phyloP scores from a whole-genome alignment of 2,797 vertebrate species.

The Silurus lanzhouensis region DNA sequence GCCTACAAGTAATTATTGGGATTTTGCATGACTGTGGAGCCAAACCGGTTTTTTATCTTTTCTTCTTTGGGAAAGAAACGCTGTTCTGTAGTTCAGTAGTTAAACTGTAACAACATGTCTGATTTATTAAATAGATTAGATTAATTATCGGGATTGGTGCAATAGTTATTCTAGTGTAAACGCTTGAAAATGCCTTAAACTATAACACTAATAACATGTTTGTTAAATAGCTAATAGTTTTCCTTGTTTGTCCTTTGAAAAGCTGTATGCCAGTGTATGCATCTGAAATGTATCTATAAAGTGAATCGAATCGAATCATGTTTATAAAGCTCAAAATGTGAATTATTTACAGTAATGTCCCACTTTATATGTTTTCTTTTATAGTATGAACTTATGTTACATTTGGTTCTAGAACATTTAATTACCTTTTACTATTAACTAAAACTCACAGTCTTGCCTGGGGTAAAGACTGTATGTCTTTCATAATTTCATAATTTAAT shows the following conservation, averaged over 20 bases:
- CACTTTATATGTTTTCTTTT: background rate
- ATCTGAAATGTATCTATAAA: background rate
- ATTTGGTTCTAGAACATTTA: background rate
- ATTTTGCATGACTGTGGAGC: slow-evolving; percentile 1
- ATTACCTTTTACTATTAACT: background rate
- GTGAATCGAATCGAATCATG: too few species aligned
- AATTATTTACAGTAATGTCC: background rate
- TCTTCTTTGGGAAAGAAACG: background rate
- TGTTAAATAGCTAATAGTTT: background rate
- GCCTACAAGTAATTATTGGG: background rate
- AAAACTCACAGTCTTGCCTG: background rate
- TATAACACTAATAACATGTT: background rate
- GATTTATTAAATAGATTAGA: background rate
- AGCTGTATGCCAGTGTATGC: background rate
- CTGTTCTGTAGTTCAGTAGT: background rate
- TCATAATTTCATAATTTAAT: background rate
- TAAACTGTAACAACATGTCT: background rate
- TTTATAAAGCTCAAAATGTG: background rate
- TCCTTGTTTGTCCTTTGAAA: background rate
- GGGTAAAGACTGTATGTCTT: background rate
- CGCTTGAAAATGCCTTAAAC: background rate
- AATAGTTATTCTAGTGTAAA: too few species aligned
- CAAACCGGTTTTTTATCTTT: background rate
- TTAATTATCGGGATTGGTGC: too few species aligned
- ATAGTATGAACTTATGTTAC: background rate